Evolutionary conservation across 2,888 invertebrate genomes (phyloP).

Genomic region (Hyalella azteca): DNA sequence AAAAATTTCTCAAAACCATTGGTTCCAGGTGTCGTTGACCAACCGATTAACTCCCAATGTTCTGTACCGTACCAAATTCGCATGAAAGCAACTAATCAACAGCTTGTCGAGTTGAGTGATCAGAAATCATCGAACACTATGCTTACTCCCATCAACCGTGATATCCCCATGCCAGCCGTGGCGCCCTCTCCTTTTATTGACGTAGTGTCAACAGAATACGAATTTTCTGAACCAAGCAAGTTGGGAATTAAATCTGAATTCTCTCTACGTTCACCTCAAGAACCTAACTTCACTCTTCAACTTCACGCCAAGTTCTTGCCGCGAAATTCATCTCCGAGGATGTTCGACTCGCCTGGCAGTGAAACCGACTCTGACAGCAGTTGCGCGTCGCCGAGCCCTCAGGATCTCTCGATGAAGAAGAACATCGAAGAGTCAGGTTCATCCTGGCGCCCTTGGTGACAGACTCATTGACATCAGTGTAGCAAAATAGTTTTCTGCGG

Average conservation of each 20-base stretch:
- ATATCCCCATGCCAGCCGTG: not conserved
- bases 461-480: too few relatives aligned
- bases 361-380: not conserved
- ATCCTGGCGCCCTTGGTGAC: slow-evolving; percentile 33
- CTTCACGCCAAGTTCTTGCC: not conserved
- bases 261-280: not conserved
- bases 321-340: not conserved
- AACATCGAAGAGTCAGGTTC: not conserved
- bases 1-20: not conserved
- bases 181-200: slow-evolving; percentile 36
- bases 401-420: slow-evolving; percentile 36
- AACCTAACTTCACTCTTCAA: not conserved
- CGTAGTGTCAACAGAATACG: slow-evolving; percentile 23
- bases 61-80: not conserved
- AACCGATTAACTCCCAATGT: not conserved
- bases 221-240: not conserved
- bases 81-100: not conserved
- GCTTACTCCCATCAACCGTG: not conserved
- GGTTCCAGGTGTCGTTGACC: not conserved
- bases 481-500: too few relatives aligned
- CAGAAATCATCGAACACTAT: not conserved
- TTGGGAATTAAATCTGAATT: not conserved
- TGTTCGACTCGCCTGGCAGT: not conserved
- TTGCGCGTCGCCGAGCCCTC: slow-evolving; percentile 3
- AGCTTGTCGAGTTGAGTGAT: slow-evolving; percentile 27